Base-by-base conservation (phyloP, 2,888 invertebrate genomes). In the Taphrorychus bicolor region DNA sequence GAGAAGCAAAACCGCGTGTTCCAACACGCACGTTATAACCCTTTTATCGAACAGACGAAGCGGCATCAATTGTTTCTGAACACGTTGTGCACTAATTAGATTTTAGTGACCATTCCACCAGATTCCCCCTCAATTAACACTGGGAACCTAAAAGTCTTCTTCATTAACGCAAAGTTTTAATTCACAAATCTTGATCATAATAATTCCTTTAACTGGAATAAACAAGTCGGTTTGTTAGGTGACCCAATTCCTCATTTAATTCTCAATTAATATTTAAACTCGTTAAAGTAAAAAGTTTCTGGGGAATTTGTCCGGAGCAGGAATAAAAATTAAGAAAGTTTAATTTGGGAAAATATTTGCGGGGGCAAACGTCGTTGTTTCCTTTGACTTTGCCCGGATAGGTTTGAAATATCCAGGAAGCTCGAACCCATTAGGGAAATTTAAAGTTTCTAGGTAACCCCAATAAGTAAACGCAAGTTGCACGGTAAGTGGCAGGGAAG, bases 11-110 rank as follows among this genome's bases (percentile, higher is more conserved):
- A 54, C 66, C 48, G 51, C 58, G 56, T 42, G 54, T 66, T 66
- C 61, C 56, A 48, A 60, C 66, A 66, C 61, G 66, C 66, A 66
- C 56, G 57, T 57, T 18, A 41, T 57, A 62, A 52, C 67, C 67
- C 53, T 68, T 68, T 68, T 68, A 54, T 59, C 58, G 61, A 66
- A 66, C 52, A 60, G 61, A 61, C 57, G 49, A 41, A 42, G 57
- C 40, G 61, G 52, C 57, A 57, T 66, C 56, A 62, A 61, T 66
- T 66, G 48, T 32, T 11, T 11, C 7, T 3, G 32, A 1, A 32
- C 32, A 3, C 32, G 32, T 32, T 32, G 32, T 32, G 32, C 3
- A 32, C 32, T 32, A 32, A 32, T 32, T 32, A 32, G 32, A 32
- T 32, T 32, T 32, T 32, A 32, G 32, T 32, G 32, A 9, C 32